Evolutionary conservation across 2,888 invertebrate species (phyloP), one percentile per base, ranked within the genome.

Genomic region (Gymnosoma rotundatum): DNA sequence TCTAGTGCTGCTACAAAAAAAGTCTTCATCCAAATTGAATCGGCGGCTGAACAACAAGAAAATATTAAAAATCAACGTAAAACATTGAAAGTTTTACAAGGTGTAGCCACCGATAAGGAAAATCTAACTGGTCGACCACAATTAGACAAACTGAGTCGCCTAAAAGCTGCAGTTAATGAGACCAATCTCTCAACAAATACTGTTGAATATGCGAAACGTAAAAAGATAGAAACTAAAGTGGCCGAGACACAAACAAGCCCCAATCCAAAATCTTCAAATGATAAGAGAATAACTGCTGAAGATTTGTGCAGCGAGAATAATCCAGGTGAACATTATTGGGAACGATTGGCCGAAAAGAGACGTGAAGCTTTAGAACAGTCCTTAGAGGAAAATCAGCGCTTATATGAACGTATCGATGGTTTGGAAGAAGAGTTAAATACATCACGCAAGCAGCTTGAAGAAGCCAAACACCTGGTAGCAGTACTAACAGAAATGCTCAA

Each of bases 311-410:
- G 94, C 56, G 94, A 94, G 78, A 94, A 94, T 78, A 94, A 93
- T 50, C 95, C 96, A 5, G 95, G 96, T 78, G 95, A 95, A 88
- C 94, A 94, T 85, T 97, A 97, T 90, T 97, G 96, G 96, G 93
- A 96, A 91, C 93, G 94, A 61, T 90, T 97, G 85, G 96, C 96
- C 32, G 96, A 96, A 90, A 95, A 95, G 88, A 94, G 96, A 82
- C 94, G 95, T 79, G 92, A 94, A 87, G 95, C 95, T 2, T 91
- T 97, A 36, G 94, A 96, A 88, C 94, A 95, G 83, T 94, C 96
- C 36, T 93, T 97, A 38, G 93, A 94, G 78, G 96, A 97, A 91
- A 96, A 96, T 92, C 94, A 94, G 83, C 93, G 93, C 87, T 89
- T 94, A 25, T 93, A 93, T 85, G 93, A 93, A 50, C 91, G 93